Evolutionary conservation across 2,888 invertebrate species (phyloP), one percentile per base, ranked within the genome.

Genomic region (Augiades crinisus): DNA sequence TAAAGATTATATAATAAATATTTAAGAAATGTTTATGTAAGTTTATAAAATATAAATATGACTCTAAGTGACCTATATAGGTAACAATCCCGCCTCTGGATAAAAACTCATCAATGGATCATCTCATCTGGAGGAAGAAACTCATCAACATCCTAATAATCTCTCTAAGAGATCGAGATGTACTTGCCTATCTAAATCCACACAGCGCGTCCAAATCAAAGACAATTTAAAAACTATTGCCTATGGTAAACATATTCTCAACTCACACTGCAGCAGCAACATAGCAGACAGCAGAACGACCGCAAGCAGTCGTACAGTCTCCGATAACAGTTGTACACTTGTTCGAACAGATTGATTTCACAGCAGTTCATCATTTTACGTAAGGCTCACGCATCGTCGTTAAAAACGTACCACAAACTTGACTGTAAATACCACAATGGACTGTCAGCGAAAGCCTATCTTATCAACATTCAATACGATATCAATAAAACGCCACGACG

Each of bases 391-490:
- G 24, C 49, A 49, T 49, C 41, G 34, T 24, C 50, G 36, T 50
- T 30, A 22, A 21, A 43, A 50, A 27, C 19, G 55, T 54, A 55
- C 33, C 58, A 65, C 64, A 66, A 65, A 68, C 69, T 64, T 67
- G 60, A 68, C 64, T 59, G 65, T 65, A 66, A 70, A 72, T 67
- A 72, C 64, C 66, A 75, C 72, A 70, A 67, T 71, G 68, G 64
- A 65, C 70, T 70, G 43, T 36, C 43, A 77, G 74, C 60, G 73
- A 70, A 65, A 68, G 59, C 57, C n/a, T 78, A 82, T 85, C 85
- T 85, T 83, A 85, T 85, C 83, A 65, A 56, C 59, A 62, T 68
- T 70, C 80, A 76, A 81, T 79, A 77, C 62, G 70, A 67, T 80
- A 80, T 79, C 78, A 80, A 81, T 81, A 79, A 71, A 62, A 63